These are phyloP conservation scores for Copsychus sechellarum DNA, from an alignment of 2,113 vertebrate genomes.

Conservation along the genomic window DNA sequence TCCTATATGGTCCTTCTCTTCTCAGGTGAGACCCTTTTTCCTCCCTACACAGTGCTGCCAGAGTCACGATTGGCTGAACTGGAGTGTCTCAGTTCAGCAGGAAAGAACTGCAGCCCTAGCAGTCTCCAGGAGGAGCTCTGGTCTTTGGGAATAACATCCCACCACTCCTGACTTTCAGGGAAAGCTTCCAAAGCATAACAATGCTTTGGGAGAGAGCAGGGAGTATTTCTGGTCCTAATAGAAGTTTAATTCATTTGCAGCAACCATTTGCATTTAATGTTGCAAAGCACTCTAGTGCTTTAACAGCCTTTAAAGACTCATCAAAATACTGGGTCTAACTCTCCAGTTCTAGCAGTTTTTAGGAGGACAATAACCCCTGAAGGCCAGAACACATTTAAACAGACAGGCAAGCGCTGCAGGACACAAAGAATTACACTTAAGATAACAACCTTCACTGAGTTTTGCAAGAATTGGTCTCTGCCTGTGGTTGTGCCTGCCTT, in stretches of 20 bases:
- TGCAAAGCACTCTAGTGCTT: not conserved
- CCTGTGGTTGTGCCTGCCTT: not conserved
- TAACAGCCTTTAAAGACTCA: not conserved
- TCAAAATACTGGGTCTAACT: not conserved
- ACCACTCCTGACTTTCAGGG: not conserved
- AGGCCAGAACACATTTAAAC: not conserved
- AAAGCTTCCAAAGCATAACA: not conserved
- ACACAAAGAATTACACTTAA: not conserved
- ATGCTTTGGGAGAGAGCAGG: not conserved
- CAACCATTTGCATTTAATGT: not conserved
- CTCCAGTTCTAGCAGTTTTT: not conserved
- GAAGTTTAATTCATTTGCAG: not conserved
- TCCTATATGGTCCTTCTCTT: not conserved
- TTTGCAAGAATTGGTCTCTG: not conserved
- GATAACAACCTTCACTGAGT: not conserved
- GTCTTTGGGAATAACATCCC: not conserved
- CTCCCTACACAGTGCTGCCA: not conserved
- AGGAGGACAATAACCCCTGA: not conserved
- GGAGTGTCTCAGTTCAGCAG: not conserved
- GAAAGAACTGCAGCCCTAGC: not conserved
- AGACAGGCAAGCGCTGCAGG: not conserved
- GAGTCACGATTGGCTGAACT: not conserved
- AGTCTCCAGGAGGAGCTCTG: constrained; percentile 12
- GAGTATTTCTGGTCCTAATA: not conserved
- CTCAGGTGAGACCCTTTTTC: not conserved